Base-by-base conservation (phyloP, 2,888 invertebrate genomes). In the Hyposoter dolosus region DNA sequence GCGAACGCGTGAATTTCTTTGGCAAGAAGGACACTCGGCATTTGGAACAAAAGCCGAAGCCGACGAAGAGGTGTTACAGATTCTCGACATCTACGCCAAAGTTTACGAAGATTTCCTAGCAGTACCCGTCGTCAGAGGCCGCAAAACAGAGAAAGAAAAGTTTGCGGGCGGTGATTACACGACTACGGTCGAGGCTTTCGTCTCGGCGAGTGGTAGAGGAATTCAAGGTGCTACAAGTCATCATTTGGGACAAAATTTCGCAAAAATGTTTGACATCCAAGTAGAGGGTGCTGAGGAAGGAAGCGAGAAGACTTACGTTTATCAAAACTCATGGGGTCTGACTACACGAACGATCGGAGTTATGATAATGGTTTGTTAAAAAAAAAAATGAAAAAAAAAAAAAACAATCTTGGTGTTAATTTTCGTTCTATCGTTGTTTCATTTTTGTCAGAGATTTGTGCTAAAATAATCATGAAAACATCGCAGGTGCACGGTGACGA, bases 1-100 rank as follows among this genome's bases (percentile, higher is more conserved):
- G 76, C 96, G 99, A 65, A 99, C 99, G 0, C 96, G 99, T 89
- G 99, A 99, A 95, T 99, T 99, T 95, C 96, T 99, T 50, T 99
- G 99, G 99, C 99, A 99, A 95, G 99, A 99, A 95, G 99, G 99
- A 0, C 99, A 99, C 94, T 98, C 99, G 4, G 99, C 99, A 1
- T 98, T 97, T 95, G 97, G 98, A 0, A 96, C 95, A 0, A 95
- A 96, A 90, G 95, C 96, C 81, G 99, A 99, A 89, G 99, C 99
- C 0, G 96, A 96, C 75, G 96, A 97, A 82, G 99, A 99, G 95
- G 99, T 99, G 0, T 94, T 96, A 56, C 95, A 95, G 15, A 97
- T 98, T 84, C 95, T 98, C 87, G 98, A 99, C 90, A 95, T 99
- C 63, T 99, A 99, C 94, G 97, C 97, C 0, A 95, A 96, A 87